Evolutionary conservation across 2,888 invertebrate genomes (phyloP).

Genomic region (Boloria euphrosyne): DNA sequence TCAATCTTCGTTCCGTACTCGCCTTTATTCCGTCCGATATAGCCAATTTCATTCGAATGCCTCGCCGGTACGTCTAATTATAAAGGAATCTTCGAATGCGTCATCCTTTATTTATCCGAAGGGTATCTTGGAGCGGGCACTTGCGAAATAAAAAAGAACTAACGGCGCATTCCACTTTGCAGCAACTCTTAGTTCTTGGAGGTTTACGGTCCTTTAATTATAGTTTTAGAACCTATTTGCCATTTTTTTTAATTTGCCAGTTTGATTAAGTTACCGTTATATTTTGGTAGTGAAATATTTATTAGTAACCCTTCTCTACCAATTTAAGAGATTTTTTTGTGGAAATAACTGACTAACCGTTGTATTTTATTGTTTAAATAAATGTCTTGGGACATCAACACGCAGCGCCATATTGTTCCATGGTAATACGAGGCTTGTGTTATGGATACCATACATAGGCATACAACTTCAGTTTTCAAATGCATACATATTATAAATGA

Average conservation of each 20-base stretch:
- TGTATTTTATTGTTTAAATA: too few relatives aligned
- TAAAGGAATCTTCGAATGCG: constrained; percentile 57
- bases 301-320: too few relatives aligned
- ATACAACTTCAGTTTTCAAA: too few relatives aligned
- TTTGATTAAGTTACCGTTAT: background rate
- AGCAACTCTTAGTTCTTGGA: constrained; percentile 17
- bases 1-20: constrained; percentile 52
- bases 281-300: too few relatives aligned
- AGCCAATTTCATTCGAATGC: constrained; percentile 53
- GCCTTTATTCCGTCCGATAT: constrained; percentile 48
- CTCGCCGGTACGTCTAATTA: constrained; percentile 54
- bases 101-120: constrained; percentile 55
- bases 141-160: constrained; percentile 42
- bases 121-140: constrained; percentile 44
- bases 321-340: too few relatives aligned
- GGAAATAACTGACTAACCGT: too few relatives aligned
- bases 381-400: too few relatives aligned
- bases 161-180: constrained; percentile 20
- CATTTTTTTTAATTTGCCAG: background rate
- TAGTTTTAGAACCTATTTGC: constrained; percentile 1
- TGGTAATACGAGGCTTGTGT: too few relatives aligned
- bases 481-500: too few relatives aligned
- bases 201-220: constrained; percentile 14
- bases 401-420: too few relatives aligned
- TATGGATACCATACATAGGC: too few relatives aligned